Base-by-base conservation (phyloP, 2,797 vertebrate genomes). In the Peromyscus melanophrys region DNA sequence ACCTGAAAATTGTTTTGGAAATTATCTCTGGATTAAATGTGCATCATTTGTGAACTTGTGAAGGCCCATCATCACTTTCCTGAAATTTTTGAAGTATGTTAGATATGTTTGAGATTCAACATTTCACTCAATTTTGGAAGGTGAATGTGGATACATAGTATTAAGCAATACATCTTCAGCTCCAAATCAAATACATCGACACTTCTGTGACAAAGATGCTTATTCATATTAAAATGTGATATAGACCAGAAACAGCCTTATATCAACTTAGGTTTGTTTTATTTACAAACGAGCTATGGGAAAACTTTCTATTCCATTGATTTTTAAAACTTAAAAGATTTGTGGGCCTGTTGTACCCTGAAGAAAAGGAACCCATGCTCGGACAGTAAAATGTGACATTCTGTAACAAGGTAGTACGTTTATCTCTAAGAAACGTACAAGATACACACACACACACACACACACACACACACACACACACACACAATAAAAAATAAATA, bases 111-210 rank as follows among this genome's bases (percentile, higher is more conserved):
- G 73, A 94, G 90, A 94, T 40, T 92, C 59, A 96, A 29, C 5
- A 49, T 57, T 92, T 95, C 71, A 78, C 65, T 57, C 16, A 77
- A 82, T 93, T 96, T 67, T 82, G 5, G 63, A 89, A 94, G 25
- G n/a, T 49, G 16, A 75, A 96, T 73, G 46, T 43, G 7, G 29
- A 3, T 1, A 57, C 57, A 40, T 82, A 71, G 10, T 31, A 85
- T 67, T 89, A 67, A 57, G 21, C 8, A 78, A 94, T 27, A 55
- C 25, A 23, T 69, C 77, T 52, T n/a, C 31, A 83, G 6, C 29
- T 34, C 67, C 71, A 16, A 89, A 69, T 86, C 77, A 94, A 95
- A 96, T 37, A 93, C 31, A 92, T 29, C 59, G 84, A 89, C 67
- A 83, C 5, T 57, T 97, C 14, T 61, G 4, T 65, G 25, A 55